Conservation (phyloP, 2,888 invertebrate species). For the Brachyopa scutellaris region DNA sequence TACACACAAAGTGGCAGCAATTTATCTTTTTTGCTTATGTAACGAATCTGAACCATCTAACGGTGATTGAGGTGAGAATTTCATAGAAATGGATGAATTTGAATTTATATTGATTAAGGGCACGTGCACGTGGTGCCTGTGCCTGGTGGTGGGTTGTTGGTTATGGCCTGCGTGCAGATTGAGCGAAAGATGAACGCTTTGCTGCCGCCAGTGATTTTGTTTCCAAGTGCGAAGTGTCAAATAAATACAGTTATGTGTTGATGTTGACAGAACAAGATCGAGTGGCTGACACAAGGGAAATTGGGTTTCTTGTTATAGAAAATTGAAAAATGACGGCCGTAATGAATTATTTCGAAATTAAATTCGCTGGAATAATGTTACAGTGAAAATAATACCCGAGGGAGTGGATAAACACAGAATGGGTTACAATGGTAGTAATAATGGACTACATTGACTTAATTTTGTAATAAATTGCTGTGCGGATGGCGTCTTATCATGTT, state of each 20-base stretch:
- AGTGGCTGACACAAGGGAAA: constrained; percentile 58
- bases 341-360: constrained; percentile 50
- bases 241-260: neutral
- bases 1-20: constrained; percentile 9
- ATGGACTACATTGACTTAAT: too few species aligned
- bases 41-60: constrained; percentile 43
- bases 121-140: too few species aligned
- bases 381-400: neutral
- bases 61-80: constrained; percentile 59
- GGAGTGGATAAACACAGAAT: neutral
- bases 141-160: neutral
- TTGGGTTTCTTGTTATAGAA: constrained; percentile 56
- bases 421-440: neutral
- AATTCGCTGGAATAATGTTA: constrained; percentile 41
- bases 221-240: constrained; percentile 11
- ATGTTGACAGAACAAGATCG: constrained; percentile 44
- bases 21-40: constrained; percentile 38
- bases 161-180: constrained; percentile 2
- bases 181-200: constrained; percentile 14
- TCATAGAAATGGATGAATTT: constrained; percentile 39
- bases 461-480: neutral
- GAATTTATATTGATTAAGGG: constrained; percentile 44
- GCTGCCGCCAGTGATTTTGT: constrained; percentile 14
- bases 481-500: too few species aligned
- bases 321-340: constrained; percentile 37